A percentile compares a stretch with the other conserved stretches of the same genome.
These are phyloP conservation scores for Pristionchus maxplancki DNA, from an alignment of 2,888 invertebrate genomes.

Conservation along the genomic window DNA sequence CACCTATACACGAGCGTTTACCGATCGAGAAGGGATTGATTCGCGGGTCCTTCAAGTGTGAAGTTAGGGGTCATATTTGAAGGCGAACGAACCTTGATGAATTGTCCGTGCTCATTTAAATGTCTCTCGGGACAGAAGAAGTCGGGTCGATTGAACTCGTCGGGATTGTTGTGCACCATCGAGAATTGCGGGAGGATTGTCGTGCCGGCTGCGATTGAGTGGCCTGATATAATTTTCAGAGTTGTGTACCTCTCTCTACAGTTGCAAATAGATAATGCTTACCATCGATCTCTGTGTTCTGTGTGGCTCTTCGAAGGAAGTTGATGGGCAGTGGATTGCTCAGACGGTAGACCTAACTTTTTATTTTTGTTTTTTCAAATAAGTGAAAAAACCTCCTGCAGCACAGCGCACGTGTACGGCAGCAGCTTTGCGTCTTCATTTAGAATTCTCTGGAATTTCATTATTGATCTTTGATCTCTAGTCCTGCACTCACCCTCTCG, in stretches of 20 bases:
- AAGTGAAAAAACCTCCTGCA: not conserved
- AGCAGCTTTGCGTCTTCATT: not conserved
- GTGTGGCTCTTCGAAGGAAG: not conserved
- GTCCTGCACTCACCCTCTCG: not conserved
- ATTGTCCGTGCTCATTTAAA: not conserved
- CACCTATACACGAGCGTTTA: slow-evolving; percentile 13
- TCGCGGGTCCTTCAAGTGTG: not conserved
- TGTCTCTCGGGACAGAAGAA: slow-evolving; percentile 48
- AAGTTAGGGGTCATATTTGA: not conserved
- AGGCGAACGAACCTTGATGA: not conserved
- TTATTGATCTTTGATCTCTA: not conserved
- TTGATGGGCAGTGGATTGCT: not conserved
- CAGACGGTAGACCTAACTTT: not conserved
- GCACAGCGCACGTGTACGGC: not conserved
- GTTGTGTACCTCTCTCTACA: no score
- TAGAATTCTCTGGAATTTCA: not conserved
- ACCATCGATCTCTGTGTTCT: not conserved
- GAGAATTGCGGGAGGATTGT: slow-evolving; percentile 21
- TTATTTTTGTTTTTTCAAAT: not conserved
- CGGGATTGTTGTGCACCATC: slow-evolving; percentile 16
- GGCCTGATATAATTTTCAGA: not conserved
- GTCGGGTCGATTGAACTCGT: not conserved
- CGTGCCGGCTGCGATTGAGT: not conserved
- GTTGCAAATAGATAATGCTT: not conserved
- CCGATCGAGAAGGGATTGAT: slow-evolving; percentile 29